Evolutionary conservation across 2,113 vertebrate species (phyloP), one percentile per base, ranked within the genome.

Genomic region (Heteronetta atricapilla): DNA sequence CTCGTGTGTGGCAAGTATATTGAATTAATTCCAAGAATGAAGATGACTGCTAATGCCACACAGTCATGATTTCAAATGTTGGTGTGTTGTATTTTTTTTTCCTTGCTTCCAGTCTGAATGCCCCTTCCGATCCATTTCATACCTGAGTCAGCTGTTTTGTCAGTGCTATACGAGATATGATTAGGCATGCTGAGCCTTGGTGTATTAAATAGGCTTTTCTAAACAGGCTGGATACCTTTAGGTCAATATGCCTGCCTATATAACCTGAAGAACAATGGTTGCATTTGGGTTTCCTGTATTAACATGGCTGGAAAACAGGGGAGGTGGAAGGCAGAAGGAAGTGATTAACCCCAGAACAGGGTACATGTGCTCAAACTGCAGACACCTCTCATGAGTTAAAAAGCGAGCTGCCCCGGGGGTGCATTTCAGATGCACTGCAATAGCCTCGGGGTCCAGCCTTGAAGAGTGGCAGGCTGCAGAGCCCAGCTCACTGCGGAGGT

Each of bases 391-490:
- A 3, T 69, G 34, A 72, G 18, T 29, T 26, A 29, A 13, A 40
- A 40, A 38, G 44, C 53, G 28, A 55, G 15, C 69, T 73, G 60
- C 56, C 8, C 2, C 25, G 25, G 55, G 2, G 2, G 0, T 15
- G 7, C 10, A 2, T 40, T 74, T 67, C 22, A 46, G 64, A 6
- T 44, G 36, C 8, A 3, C 38, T 44, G 5, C 44, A 23, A 4
- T 0, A 38, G 8, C 59, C 55, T 60, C 4, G 0, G 13, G 22
- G 18, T 56, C 25, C 33, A 26, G 14, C 13, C 62, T 42, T 4
- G 2, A 72, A 87, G 34, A 3, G 23, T 34, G 20, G 1, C 15
- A 75, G 52, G 28, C 10, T 68, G 34, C 26, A 38, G 52, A 48
- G 53, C 9, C 74, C 29, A 29, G 40, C 29, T 53, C 0, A 1